A percentile compares a stretch with the other conserved stretches of the same genome.
phyloP scores from a whole-genome alignment of 2,888 invertebrate genomes.

The Synanthedon vespiformis region DNA sequence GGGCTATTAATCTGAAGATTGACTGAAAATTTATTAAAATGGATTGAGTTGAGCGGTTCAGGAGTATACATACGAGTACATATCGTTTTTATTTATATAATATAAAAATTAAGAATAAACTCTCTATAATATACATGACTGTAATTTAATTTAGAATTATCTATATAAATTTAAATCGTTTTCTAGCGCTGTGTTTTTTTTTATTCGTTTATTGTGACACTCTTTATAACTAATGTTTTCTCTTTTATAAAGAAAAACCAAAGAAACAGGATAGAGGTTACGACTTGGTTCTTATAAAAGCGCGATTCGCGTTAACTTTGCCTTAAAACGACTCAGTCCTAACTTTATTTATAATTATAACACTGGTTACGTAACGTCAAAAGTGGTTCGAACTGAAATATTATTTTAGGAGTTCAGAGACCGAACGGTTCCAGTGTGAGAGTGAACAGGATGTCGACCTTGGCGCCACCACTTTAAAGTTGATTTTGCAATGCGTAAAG shows the following conservation, averaged over 20 bases:
- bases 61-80: too few relatives aligned
- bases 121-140: too few relatives aligned
- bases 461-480: slow-evolving; percentile 32
- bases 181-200: too few relatives aligned
- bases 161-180: too few relatives aligned
- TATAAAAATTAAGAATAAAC: too few relatives aligned
- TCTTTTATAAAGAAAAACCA: slow-evolving; percentile 4
- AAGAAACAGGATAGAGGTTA: neutral
- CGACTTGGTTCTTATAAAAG: slow-evolving; percentile 1
- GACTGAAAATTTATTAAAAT: too few relatives aligned
- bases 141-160: too few relatives aligned
- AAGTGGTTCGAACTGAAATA: slow-evolving; percentile 63
- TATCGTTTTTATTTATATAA: too few relatives aligned
- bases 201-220: too few relatives aligned
- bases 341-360: slow-evolving; percentile 58
- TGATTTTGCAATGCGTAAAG: slow-evolving; percentile 29
- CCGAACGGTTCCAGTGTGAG: slow-evolving; percentile 25
- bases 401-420: slow-evolving; percentile 68
- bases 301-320: slow-evolving; percentile 33
- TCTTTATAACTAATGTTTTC: too few relatives aligned
- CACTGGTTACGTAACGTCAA: slow-evolving; percentile 59
- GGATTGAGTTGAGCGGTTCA: too few relatives aligned
- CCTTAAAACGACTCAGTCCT: slow-evolving; percentile 42
- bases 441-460: slow-evolving; percentile 30
- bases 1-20: too few relatives aligned